Conservation (phyloP, 2,888 invertebrate species). For the Acrocera orbiculus region DNA sequence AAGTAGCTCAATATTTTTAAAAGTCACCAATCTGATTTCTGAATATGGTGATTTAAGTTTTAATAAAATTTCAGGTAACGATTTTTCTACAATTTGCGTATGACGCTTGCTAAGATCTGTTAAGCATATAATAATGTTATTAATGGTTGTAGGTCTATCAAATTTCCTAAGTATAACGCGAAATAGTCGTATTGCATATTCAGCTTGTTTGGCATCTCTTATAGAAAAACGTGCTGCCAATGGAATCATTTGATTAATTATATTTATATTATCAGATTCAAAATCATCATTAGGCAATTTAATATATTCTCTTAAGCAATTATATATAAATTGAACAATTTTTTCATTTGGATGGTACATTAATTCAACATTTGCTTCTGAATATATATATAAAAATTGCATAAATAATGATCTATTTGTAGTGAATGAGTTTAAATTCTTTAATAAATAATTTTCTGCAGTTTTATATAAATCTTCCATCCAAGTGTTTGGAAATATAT, state of each 20-base stretch:
- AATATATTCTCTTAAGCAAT: constrained; percentile 20
- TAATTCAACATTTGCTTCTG: constrained; percentile 23
- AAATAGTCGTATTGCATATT: constrained; percentile 16
- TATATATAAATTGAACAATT: constrained; percentile 21
- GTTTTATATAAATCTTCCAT: constrained; percentile 18
- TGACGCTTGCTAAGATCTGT: constrained; percentile 28
- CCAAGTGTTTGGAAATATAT: no score
- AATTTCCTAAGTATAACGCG: constrained; percentile 17
- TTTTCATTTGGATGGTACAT: constrained; percentile 15
- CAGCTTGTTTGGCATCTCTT: constrained; percentile 19
- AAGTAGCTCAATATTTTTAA: constrained; percentile 24
- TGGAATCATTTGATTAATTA: constrained; percentile 26
- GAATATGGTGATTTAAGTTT: constrained; percentile 23
- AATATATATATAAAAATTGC: constrained; percentile 23
- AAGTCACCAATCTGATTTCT: constrained; percentile 25
- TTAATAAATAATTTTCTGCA: constrained; percentile 16
- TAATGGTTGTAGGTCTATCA: constrained; percentile 26
- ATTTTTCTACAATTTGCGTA: constrained; percentile 23
- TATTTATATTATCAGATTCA: constrained; percentile 22
- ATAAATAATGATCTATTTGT: constrained; percentile 19
- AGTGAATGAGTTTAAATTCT: constrained; percentile 19
- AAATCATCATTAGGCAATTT: constrained; percentile 18
- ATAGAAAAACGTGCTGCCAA: constrained; percentile 23
- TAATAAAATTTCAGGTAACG: constrained; percentile 20
- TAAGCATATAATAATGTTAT: constrained; percentile 23